Evolutionary conservation across 2,113 vertebrate genomes (phyloP), one percentile per base, ranked within the genome.

Genomic region (Romanogobio albipinnatus): DNA sequence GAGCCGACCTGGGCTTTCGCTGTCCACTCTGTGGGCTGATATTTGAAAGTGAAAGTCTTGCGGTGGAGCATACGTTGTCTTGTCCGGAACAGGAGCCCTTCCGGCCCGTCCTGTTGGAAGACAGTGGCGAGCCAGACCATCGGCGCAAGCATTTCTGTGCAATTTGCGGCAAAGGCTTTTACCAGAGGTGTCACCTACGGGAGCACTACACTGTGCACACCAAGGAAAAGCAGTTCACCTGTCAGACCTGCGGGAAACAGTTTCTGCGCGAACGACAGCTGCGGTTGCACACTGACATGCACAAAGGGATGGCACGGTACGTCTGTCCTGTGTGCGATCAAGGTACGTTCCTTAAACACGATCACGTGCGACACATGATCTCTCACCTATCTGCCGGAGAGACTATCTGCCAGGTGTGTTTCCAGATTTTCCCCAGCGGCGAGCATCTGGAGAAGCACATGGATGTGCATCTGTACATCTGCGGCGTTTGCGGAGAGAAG

Each of bases 151-250:
- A 99, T 93, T 98, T 99, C 93, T 99, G 98, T 91, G 95, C 95
- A 92, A 96, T 99, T 86, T 99, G 98, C 15, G 98, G 97, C 53
- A 98, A 98, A 91, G 98, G 97, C 79, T 99, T 99, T 93, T 99
- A 97, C 92, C 98, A 99, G 93, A 97, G 98, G 59, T 99, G 98
- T 92, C 98, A 99, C 94, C 94, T 99, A 91, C 94, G 98, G 68
- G 98, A 99, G 95, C 98, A 99, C 94, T 98, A 98, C 94, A 99
- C 98, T 5, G 98, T 99, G 85, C 98, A 99, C 94, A 99, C 98
- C 93, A 98, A 97, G 94, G 96, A 99, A 92, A 99, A 99, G 92
- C 98, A 99, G 94, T 99, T 99, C 94, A 96, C 95, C 87, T 99
- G 98, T 93, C 96, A 96, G 92, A 99, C 97, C 87, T 99, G 98